These are phyloP conservation scores for Antheraea mylitta DNA, from an alignment of 1,140 invertebrate genomes.

Conservation along the genomic window DNA sequence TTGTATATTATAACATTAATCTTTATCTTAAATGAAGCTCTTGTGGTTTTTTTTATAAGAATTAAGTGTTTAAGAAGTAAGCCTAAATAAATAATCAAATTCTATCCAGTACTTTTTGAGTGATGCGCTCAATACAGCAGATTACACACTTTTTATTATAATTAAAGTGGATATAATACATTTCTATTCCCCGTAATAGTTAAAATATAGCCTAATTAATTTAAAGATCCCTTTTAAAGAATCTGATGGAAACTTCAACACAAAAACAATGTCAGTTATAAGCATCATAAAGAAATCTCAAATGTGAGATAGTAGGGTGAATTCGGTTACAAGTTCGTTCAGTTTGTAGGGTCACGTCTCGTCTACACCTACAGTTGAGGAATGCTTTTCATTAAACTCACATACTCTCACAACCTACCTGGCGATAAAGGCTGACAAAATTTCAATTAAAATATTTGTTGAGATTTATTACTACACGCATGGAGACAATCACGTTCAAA, in stretches of 20 bases:
- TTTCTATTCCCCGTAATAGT: too few relatives aligned
- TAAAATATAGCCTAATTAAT: too few relatives aligned
- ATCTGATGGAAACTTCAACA: neutral
- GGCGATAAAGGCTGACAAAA: constrained; percentile 54
- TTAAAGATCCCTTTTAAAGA: neutral
- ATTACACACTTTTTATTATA: too few relatives aligned
- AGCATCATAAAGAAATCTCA: neutral
- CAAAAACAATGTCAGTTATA: neutral
- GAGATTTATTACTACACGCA: constrained; percentile 41
- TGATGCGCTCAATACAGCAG: too few relatives aligned
- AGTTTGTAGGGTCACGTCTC: constrained; percentile 5
- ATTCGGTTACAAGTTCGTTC: constrained; percentile 12
- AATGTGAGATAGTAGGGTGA: constrained; percentile 3
- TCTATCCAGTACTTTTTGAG: too few relatives aligned
- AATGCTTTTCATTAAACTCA: constrained; percentile 61
- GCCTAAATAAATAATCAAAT: too few relatives aligned
- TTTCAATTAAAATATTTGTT: constrained; percentile 66
- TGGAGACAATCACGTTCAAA: neutral
- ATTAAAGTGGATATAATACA: too few relatives aligned
- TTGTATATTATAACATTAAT: too few relatives aligned
- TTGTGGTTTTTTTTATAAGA: too few relatives aligned
- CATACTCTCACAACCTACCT: constrained; percentile 39
- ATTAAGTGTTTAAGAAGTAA: too few relatives aligned
- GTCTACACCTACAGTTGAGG: constrained; percentile 26
- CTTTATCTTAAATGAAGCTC: too few relatives aligned